phyloP scores from a whole-genome alignment of 2,113 vertebrate genomes.

The Pollachius pollachius region DNA sequence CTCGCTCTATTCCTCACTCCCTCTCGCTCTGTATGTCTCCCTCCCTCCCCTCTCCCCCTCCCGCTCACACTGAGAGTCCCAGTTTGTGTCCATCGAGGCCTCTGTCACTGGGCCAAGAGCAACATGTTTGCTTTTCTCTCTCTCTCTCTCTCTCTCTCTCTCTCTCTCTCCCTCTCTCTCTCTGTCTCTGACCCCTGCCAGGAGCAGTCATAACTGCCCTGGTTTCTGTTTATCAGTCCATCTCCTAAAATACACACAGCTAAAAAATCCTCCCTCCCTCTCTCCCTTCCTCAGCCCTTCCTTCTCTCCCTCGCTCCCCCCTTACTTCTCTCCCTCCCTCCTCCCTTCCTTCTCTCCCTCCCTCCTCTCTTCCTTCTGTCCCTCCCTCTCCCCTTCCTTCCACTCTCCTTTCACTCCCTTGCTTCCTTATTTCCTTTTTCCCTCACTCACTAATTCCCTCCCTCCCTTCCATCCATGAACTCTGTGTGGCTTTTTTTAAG shows the following conservation, averaged over 20 bases:
- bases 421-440: neutral
- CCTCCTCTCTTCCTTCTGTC: neutral
- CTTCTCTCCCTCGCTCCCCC: neutral
- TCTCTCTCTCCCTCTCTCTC: conserved; percentile 36
- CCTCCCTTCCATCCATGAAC: neutral
- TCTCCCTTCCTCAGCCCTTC: too few species aligned
- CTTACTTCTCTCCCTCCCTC: neutral
- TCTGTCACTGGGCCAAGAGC: neutral
- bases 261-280: conserved; percentile 67
- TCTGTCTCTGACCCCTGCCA: conserved; percentile 49
- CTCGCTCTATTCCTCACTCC: neutral
- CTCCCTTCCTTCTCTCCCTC: neutral
- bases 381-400: neutral
- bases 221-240: conserved; percentile 68
- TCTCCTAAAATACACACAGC: conserved; percentile 76
- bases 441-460: neutral
- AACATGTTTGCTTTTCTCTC: conserved; percentile 2
- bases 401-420: neutral
- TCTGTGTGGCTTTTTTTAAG: conserved; percentile 34
- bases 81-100: neutral
- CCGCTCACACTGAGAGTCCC: neutral
- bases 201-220: conserved; percentile 69
- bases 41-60: neutral
- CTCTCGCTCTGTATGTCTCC: neutral
- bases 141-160: too few species aligned